Conservation (phyloP, 1,140 invertebrate genomes). For the Rhopalosiphum maidis region DNA sequence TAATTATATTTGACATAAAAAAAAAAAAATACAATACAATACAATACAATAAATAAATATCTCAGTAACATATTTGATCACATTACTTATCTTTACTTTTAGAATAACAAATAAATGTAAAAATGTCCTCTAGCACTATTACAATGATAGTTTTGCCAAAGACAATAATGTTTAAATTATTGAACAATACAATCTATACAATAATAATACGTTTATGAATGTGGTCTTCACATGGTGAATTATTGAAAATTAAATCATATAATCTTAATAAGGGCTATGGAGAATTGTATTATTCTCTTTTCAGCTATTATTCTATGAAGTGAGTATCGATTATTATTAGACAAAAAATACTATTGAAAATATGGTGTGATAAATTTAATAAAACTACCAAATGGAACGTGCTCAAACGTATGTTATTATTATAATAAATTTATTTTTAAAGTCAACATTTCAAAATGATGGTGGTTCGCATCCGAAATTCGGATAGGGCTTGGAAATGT, state of each 20-base stretch:
- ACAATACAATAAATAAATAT: constrained; percentile 26
- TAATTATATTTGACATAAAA: constrained; percentile 21
- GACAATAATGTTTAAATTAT: neutral
- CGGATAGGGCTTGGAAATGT: neutral
- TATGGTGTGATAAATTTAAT: neutral
- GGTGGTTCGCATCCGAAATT: neutral
- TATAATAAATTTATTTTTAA: constrained; percentile 5
- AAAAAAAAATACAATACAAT: neutral
- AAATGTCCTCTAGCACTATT: neutral
- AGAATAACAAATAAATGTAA: constrained; percentile 31
- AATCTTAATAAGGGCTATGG: neutral
- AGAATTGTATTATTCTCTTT: neutral
- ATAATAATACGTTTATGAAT: neutral
- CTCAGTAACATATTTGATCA: constrained; percentile 18
- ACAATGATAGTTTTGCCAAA: neutral
- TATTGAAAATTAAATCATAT: neutral
- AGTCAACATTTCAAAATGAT: neutral
- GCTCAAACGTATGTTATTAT: neutral
- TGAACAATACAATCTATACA: neutral
- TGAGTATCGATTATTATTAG: neutral
- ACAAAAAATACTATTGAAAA: neutral
- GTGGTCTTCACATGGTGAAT: neutral
- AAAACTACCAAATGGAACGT: neutral
- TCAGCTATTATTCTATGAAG: neutral
- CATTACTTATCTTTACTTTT: constrained; percentile 6